phyloP scores from a whole-genome alignment of 2,113 vertebrate species.

The Bettongia penicillata region DNA sequence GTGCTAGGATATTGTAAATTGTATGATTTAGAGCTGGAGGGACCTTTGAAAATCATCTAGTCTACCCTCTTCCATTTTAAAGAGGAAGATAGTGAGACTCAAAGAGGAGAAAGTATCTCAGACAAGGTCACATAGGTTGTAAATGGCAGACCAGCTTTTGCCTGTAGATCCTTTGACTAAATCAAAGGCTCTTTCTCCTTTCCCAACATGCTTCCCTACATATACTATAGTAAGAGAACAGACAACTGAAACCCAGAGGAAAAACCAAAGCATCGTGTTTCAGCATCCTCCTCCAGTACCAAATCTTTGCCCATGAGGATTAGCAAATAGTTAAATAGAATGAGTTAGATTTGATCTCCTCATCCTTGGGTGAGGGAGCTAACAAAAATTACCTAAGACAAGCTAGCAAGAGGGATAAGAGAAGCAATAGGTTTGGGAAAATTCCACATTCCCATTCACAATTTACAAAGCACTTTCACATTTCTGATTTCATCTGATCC shows the following conservation, averaged over 20 bases:
- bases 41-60: background rate
- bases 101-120: background rate
- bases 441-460: conserved; percentile 6
- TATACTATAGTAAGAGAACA: background rate
- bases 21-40: background rate
- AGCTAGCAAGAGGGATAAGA: background rate
- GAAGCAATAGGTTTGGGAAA: conserved; percentile 49
- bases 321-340: conserved; percentile 25
- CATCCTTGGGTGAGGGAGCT: background rate
- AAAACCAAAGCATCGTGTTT: background rate
- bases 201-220: background rate
- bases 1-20: background rate
- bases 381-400: conserved; percentile 18
- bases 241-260: background rate
- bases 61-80: background rate
- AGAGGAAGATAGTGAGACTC: background rate
- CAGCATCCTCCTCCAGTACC: background rate
- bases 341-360: background rate
- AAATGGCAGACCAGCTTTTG: background rate
- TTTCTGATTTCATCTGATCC: background rate
- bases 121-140: background rate
- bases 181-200: background rate
- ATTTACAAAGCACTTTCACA: background rate
- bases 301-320: background rate
- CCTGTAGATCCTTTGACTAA: background rate